Evolutionary conservation across 2,797 vertebrate genomes (phyloP), one percentile per base, ranked within the genome.

Genomic region (Gymnopithys bicolor): DNA sequence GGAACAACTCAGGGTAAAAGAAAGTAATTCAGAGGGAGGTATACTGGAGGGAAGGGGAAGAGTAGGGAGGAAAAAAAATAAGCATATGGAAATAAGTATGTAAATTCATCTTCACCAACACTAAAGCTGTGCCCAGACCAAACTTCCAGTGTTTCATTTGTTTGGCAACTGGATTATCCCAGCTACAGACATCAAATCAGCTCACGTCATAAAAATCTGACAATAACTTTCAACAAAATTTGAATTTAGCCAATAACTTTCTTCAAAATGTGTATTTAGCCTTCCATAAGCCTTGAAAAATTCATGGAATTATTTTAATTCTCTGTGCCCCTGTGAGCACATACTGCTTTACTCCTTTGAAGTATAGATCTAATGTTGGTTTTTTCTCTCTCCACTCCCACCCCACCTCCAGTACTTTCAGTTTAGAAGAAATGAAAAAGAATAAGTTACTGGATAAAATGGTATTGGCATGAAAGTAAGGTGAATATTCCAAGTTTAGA

Each of bases 71-170:
- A 3, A 19, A 11, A 69, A 67, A 62, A 49, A 89, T 53, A 85
- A 83, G 46, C 60, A 33, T 77, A 89, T 94, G 84, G 80, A 97
- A 96, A 95, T 97, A 46, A 71, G 30, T 35, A 91, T 71, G 67
- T 88, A 95, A 96, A 97, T 94, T 37, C 95, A 78, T 58, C 89
- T 95, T 96, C 92, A 82, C 70, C 94, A 93, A 86, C 33, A 75
- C 4, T 53, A 63, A 92, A 93, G 63, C 35, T 64, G 85, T 84
- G 64, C 52, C 66, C 94, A 76, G 80, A 80, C 85, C 33, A 66
- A 84, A 94, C 23, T 90, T 93, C 22, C 24, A 71, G 49, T 37
- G n/a, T 55, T 94, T 93, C 39, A 88, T 95, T 96, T 94, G 62
- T 71, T 62, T 93, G 90, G 58, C 49, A 79, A 82, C 66, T 60